Percentiles rank a stretch among this genome's conserved stretches.
phyloP scores from a whole-genome alignment of 2,888 invertebrate genomes.

The Ecliptopera silaceata region DNA sequence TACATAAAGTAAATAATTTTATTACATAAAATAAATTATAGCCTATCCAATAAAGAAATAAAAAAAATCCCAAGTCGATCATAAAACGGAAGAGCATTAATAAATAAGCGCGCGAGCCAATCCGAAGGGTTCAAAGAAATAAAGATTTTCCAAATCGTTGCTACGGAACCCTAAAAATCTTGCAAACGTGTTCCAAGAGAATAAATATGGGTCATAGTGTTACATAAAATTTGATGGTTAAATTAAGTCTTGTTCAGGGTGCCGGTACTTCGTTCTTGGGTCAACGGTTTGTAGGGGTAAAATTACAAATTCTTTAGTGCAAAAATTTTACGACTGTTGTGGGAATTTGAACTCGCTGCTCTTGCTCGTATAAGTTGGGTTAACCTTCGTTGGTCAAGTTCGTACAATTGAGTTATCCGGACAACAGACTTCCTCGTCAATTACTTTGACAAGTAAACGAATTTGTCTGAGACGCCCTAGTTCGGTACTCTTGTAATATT shows the following conservation, averaged over 20 bases:
- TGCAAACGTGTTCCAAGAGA: slow-evolving; percentile 67
- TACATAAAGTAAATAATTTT: slow-evolving; percentile 1
- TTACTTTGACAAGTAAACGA: neutral
- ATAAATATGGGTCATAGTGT: slow-evolving; percentile 78
- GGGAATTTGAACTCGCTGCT: slow-evolving; percentile 11
- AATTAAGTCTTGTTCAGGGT: slow-evolving; percentile 48
- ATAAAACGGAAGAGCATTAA: slow-evolving; percentile 66
- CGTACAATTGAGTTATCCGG: slow-evolving; percentile 1
- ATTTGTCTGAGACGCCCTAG: neutral
- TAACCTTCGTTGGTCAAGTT: neutral
- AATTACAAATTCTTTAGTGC: slow-evolving; percentile 47
- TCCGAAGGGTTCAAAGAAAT: slow-evolving; percentile 64
- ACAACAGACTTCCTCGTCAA: neutral
- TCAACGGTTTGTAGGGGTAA: slow-evolving; percentile 10
- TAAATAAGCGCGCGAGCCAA: slow-evolving; percentile 65
- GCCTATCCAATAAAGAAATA: slow-evolving; percentile 51
- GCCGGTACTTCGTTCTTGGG: slow-evolving; percentile 16
- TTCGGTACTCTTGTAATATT: neutral
- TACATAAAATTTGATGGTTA: slow-evolving; percentile 81
- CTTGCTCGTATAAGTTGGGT: slow-evolving; percentile 1
- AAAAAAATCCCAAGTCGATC: slow-evolving; percentile 53
- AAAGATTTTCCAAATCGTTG: slow-evolving; percentile 79
- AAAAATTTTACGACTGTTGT: slow-evolving; percentile 17
- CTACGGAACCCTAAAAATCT: slow-evolving; percentile 74
- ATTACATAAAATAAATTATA: slow-evolving; percentile 25